phyloP scores from a whole-genome alignment of 2,888 invertebrate genomes.

The Apeira syringaria region DNA sequence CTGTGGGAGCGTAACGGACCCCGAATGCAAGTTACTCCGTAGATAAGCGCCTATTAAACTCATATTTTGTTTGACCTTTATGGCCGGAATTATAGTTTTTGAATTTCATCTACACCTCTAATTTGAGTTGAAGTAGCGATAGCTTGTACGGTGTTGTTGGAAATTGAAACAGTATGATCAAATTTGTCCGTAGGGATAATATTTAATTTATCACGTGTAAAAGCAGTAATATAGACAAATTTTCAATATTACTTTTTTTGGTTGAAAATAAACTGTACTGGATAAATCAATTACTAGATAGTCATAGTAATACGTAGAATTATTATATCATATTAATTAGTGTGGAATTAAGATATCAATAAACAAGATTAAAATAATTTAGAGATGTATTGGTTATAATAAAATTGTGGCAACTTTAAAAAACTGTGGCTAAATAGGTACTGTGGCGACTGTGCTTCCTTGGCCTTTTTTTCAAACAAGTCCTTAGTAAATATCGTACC shows the following conservation, averaged over 20 bases:
- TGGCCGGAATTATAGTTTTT: conserved; percentile 23
- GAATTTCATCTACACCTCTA: conserved; percentile 21
- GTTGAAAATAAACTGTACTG: neutral
- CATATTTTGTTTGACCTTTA: conserved; percentile 27
- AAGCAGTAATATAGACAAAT: neutral
- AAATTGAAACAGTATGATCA: conserved; percentile 16
- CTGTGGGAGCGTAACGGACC: conserved; percentile 36
- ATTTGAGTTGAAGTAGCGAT: conserved; percentile 18
- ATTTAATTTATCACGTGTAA: conserved; percentile 2
- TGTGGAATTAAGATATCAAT: no score
- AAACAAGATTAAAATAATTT: no score
- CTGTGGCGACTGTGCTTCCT: no score
- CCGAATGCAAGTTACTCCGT: conserved; percentile 29
- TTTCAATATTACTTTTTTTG: neutral
- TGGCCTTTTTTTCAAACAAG: no score
- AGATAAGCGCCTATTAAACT: conserved; percentile 28
- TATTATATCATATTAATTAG: no score
- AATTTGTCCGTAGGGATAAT: neutral
- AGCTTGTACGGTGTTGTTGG: conserved; percentile 11
- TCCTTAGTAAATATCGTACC: no score
- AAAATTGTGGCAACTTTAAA: no score
- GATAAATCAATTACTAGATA: neutral
- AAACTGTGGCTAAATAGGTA: no score
- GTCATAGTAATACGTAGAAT: neutral
- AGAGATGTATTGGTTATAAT: no score